Conservation (phyloP, 2,113 vertebrate species). For the Sylvietta virens region DNA sequence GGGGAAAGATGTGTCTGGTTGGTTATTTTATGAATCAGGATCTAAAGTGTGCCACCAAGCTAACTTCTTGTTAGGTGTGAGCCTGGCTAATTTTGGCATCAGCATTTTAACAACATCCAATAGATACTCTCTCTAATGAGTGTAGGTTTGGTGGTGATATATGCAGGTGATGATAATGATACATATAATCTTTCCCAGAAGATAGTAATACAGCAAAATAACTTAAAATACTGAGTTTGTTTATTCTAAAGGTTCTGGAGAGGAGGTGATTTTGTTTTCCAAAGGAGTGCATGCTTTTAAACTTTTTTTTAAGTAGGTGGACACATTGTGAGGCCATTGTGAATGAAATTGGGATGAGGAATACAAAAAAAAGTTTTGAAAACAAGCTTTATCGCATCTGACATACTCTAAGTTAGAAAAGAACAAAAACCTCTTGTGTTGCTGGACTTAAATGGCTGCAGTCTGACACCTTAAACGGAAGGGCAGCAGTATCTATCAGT, state of each 20-base stretch:
- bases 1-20: not conserved
- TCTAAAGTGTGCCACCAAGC: not conserved
- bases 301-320: not conserved
- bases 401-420: not conserved
- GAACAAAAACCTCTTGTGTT: not conserved
- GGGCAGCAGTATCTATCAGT: rapidly evolving
- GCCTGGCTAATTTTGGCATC: not conserved
- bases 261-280: not conserved
- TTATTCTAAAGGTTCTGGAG: not conserved
- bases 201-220: not conserved
- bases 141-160: not conserved
- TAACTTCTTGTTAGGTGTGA: not conserved
- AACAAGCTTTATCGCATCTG: not conserved
- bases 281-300: not conserved
- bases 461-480: not conserved
- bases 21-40: not conserved
- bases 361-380: not conserved
- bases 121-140: not conserved
- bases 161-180: not conserved
- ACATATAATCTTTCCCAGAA: not conserved
- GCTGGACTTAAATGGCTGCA: not conserved
- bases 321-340: not conserved
- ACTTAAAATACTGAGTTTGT: not conserved
- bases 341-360: not conserved
- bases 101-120: not conserved